Conservation (phyloP, 2,888 invertebrate species). For the Osmoderma eremita region DNA sequence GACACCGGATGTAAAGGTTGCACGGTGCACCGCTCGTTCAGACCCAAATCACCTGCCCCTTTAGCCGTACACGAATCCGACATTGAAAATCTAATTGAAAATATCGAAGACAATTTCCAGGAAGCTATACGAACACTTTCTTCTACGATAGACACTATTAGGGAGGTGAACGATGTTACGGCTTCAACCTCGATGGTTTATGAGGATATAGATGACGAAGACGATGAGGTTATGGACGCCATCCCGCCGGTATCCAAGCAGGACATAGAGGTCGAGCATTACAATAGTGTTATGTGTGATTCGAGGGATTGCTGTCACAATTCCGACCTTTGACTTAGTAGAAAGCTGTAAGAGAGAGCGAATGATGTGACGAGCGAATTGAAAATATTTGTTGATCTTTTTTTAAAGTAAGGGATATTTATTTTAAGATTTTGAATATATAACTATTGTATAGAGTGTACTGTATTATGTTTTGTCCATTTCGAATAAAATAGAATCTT, state of each 20-base stretch:
- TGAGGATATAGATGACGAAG: slow-evolving; percentile 22
- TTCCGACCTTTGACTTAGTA: no score
- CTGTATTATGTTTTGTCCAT: no score
- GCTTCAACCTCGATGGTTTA: slow-evolving; percentile 30
- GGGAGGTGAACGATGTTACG: background rate
- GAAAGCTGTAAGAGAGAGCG: no score
- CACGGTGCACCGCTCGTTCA: slow-evolving; percentile 4
- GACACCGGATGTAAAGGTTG: slow-evolving; percentile 3
- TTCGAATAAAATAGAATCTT: no score
- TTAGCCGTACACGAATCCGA: slow-evolving; percentile 1
- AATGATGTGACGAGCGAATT: no score
- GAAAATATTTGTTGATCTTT: no score
- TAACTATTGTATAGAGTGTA: no score
- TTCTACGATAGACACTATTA: slow-evolving; percentile 15
- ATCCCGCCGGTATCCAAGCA: background rate
- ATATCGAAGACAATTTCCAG: slow-evolving; percentile 22
- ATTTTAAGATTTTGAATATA: no score
- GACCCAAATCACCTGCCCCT: background rate
- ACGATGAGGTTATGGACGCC: background rate
- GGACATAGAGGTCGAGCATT: slow-evolving; percentile 18
- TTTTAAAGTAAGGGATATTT: no score
- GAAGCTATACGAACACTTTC: slow-evolving; percentile 13
- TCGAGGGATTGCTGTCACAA: slow-evolving; percentile 17
- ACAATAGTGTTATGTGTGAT: slow-evolving; percentile 14
- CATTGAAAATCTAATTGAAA: slow-evolving; percentile 19